Evolutionary conservation across 2,113 vertebrate genomes (phyloP).

Genomic region (Gymnocephalus cernua): DNA sequence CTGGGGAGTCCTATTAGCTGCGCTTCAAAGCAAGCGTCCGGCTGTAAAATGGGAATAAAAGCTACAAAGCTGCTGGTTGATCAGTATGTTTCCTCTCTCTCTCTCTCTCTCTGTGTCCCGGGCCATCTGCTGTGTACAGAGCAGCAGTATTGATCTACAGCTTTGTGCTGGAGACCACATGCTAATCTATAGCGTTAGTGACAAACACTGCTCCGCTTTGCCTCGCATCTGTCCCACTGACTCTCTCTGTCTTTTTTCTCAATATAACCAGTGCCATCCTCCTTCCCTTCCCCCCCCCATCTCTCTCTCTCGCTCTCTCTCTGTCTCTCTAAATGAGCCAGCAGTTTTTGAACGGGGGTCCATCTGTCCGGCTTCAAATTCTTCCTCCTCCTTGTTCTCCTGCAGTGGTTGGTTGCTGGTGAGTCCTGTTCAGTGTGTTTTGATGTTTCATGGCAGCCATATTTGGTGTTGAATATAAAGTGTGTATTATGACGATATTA

Average conservation of each 20-base stretch:
- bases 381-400: slow-evolving; percentile 51
- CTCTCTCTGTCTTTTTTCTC: slow-evolving; percentile 65
- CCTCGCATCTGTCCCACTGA: slow-evolving; percentile 84
- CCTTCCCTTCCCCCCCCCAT: slow-evolving; percentile 27
- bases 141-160: slow-evolving; percentile 87
- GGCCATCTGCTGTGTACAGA: slow-evolving; percentile 87
- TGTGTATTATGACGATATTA: neutral
- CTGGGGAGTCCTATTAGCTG: neutral
- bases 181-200: slow-evolving; percentile 88
- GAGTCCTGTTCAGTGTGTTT: slow-evolving; percentile 49
- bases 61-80: slow-evolving; percentile 37
- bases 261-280: slow-evolving; percentile 43
- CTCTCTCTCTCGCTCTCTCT: slow-evolving; percentile 53
- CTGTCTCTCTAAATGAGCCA: slow-evolving; percentile 71
- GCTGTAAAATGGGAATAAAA: slow-evolving; percentile 38
- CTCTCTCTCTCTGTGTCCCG: slow-evolving; percentile 56
- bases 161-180: slow-evolving; percentile 89
- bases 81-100: slow-evolving; percentile 36
- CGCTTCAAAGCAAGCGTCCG: neutral
- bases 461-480: slow-evolving; percentile 27
- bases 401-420: slow-evolving; percentile 54
- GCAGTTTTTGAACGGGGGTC: slow-evolving; percentile 71
- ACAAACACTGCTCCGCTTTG: slow-evolving; percentile 82
- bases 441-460: slow-evolving; percentile 40
- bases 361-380: slow-evolving; percentile 73